Evolutionary conservation across 2,888 invertebrate species (phyloP).

Genomic region (Caenorhabditis sp.): DNA sequence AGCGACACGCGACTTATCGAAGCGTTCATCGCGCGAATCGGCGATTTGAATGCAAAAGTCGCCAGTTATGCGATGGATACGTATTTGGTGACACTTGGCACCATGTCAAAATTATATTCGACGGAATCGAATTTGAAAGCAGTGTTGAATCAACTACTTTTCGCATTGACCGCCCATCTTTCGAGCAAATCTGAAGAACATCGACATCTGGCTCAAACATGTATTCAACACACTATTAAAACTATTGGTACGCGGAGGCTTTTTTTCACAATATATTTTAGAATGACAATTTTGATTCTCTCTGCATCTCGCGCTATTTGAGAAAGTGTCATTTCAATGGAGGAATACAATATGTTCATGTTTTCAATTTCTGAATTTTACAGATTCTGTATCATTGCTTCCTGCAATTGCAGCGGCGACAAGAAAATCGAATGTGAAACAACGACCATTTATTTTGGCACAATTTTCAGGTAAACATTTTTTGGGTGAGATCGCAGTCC

Average conservation of each 20-base stretch:
- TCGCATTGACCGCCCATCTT: constrained; percentile 48
- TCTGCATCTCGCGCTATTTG: too few species aligned
- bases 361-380: too few species aligned
- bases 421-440: constrained; percentile 53
- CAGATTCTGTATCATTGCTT: constrained; percentile 42
- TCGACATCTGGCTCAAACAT: constrained; percentile 43
- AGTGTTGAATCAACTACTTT: constrained; percentile 47
- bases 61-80: constrained; percentile 51
- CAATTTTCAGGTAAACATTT: constrained; percentile 19
- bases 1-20: constrained; percentile 52
- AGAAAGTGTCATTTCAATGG: too few species aligned
- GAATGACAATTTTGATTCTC: too few species aligned
- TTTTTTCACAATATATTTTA: too few species aligned
- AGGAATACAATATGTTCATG: too few species aligned
- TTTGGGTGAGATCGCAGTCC: too few species aligned
- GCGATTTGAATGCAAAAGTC: constrained; percentile 53
- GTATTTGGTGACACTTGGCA: constrained; percentile 42
- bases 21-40: constrained; percentile 50
- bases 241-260: constrained; percentile 49
- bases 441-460: constrained; percentile 42
- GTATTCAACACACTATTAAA: constrained; percentile 41
- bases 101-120: constrained; percentile 50
- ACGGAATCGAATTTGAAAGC: constrained; percentile 52
- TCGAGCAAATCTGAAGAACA: constrained; percentile 57
- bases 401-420: constrained; percentile 51